Conservation (phyloP, 2,113 vertebrate genomes). For the Porphyrio hochstetteri region DNA sequence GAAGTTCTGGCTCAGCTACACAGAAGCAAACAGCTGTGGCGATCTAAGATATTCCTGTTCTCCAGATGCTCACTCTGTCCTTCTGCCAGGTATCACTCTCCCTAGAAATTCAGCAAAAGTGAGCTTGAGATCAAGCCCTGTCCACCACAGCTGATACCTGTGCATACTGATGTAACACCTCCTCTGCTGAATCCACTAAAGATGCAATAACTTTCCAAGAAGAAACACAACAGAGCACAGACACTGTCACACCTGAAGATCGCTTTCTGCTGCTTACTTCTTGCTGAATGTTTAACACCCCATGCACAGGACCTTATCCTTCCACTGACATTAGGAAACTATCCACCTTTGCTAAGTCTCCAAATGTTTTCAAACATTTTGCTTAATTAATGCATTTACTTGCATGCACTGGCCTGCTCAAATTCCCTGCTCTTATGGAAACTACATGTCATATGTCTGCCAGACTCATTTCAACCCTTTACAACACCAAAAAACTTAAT, state of each 20-base stretch:
- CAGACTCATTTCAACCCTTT: background rate
- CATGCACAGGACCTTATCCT: rapidly evolving
- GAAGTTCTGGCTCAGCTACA: slow-evolving; percentile 45
- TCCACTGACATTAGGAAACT: background rate
- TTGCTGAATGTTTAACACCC: background rate
- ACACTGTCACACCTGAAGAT: background rate
- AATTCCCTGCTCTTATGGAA: background rate
- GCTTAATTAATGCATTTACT: background rate
- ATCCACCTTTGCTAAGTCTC: background rate
- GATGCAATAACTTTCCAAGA: background rate
- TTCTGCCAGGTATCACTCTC: background rate
- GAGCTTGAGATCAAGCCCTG: background rate
- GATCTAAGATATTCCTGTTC: slow-evolving; percentile 30
- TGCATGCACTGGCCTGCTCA: background rate
- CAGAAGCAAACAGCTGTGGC: slow-evolving; percentile 17
- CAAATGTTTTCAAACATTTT: background rate
- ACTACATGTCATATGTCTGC: rapidly evolving
- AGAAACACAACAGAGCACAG: rapidly evolving
- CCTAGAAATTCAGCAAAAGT: background rate
- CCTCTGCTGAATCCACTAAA: background rate
- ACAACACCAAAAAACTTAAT: background rate
- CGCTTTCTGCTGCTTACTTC: background rate
- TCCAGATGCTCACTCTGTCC: slow-evolving; percentile 25
- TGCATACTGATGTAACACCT: background rate
- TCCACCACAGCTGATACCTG: background rate